phyloP scores from a whole-genome alignment of 2,113 vertebrate species.

The Grus americana region DNA sequence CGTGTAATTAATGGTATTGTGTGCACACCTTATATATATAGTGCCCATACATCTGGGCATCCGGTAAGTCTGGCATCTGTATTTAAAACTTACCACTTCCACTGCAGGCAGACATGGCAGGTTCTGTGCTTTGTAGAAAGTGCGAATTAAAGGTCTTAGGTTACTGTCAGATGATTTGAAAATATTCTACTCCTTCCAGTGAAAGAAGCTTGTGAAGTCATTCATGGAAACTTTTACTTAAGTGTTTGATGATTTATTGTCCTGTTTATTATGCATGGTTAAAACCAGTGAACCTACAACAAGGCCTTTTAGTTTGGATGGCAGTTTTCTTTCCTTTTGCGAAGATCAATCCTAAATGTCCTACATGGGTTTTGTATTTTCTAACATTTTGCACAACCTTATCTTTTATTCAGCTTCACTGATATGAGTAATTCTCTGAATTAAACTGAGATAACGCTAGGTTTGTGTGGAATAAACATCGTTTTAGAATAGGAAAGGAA shows the following conservation, averaged over 20 bases:
- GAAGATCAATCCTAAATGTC: neutral
- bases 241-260: neutral
- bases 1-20: neutral
- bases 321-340: neutral
- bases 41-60: neutral
- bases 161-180: neutral
- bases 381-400: neutral
- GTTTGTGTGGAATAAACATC: conserved; percentile 14
- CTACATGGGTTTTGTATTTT: neutral
- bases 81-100: neutral
- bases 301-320: neutral
- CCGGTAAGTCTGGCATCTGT: neutral
- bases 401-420: conserved; percentile 13
- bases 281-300: neutral
- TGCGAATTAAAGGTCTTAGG: neutral
- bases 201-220: neutral
- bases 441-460: neutral
- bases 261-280: neutral
- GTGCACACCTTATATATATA: neutral
- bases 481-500: neutral
- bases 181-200: neutral
- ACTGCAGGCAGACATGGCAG: neutral
- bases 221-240: neutral
- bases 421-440: neutral
- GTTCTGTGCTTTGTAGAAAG: neutral